A percentile compares a stretch with the other conserved stretches of the same genome.
Evolutionary conservation across 2,113 vertebrate species (phyloP).

Genomic region (Saccopteryx leptura): DNA sequence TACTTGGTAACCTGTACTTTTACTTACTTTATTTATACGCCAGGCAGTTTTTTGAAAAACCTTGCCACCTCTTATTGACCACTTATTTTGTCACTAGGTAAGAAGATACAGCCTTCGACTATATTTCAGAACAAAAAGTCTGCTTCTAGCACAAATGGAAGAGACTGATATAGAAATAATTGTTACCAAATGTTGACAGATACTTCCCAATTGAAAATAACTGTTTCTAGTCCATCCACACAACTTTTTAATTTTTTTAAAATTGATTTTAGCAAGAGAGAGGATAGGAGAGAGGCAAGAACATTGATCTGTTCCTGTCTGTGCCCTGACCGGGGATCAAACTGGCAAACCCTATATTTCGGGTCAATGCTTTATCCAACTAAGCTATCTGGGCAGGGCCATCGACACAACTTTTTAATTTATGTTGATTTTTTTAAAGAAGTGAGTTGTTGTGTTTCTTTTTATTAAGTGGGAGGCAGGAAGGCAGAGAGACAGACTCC

Average conservation of each 20-base stretch:
- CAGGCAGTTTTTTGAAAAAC: conserved; percentile 39
- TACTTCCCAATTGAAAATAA: conserved; percentile 39
- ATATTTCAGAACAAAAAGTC: conserved; percentile 65
- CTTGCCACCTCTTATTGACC: conserved; percentile 23
- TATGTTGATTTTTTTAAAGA: too few relatives aligned
- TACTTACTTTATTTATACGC: conserved; percentile 29
- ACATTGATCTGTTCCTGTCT: too few relatives aligned
- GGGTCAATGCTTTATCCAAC: too few relatives aligned
- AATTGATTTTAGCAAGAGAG: too few relatives aligned
- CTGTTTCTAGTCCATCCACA: conserved; percentile 2
- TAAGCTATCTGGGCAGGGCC: too few relatives aligned
- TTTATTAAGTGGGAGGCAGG: too few relatives aligned
- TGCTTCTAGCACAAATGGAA: conserved; percentile 54
- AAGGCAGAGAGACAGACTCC: too few relatives aligned
- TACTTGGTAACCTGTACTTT: conserved; percentile 43
- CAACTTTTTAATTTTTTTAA: conserved; percentile 10
- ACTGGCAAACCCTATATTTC: too few relatives aligned
- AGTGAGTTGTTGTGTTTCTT: too few relatives aligned
- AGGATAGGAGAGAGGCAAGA: too few relatives aligned
- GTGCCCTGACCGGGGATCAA: too few relatives aligned
- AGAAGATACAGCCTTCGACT: conserved; percentile 22
- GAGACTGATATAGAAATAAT: conserved; percentile 14
- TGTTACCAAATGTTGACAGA: conserved; percentile 54
- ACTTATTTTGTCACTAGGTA: conserved; percentile 61
- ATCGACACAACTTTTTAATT: too few relatives aligned